Evolutionary conservation across 1,140 invertebrate species (phyloP).

Genomic region (Melipona quadrifasciata): DNA sequence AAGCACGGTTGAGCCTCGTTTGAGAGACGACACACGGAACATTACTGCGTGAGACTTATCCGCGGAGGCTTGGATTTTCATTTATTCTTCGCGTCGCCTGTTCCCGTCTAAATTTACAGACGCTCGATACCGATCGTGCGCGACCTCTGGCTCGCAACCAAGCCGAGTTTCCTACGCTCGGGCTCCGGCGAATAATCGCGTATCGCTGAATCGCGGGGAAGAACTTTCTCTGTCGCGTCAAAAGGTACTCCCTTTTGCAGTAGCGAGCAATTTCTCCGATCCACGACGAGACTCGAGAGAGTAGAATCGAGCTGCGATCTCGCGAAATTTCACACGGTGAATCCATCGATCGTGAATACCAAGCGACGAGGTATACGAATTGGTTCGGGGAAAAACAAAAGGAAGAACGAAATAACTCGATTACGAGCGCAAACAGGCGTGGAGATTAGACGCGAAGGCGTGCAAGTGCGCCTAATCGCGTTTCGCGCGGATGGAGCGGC

Average conservation of each 20-base stretch:
- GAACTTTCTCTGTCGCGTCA: conserved; percentile 36
- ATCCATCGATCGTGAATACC: neutral
- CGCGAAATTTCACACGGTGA: no score
- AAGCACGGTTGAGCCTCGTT: neutral
- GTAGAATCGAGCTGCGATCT: neutral
- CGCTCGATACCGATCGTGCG: neutral
- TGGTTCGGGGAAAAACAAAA: neutral
- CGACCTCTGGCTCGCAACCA: neutral
- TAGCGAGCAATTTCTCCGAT: conserved; percentile 24
- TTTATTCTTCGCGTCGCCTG: neutral
- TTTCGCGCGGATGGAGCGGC: neutral
- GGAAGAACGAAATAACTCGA: neutral
- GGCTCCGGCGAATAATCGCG: conserved; percentile 9
- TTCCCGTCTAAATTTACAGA: conserved; percentile 1
- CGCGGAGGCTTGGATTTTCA: neutral
- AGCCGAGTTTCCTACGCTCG: neutral
- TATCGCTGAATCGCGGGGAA: neutral
- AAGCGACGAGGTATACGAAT: neutral
- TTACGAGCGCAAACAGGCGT: neutral
- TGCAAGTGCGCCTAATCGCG: conserved; percentile 18
- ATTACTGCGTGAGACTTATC: neutral
- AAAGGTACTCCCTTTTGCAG: neutral
- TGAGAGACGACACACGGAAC: neutral
- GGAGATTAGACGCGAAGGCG: conserved; percentile 13
- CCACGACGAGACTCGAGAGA: no score